Conservation (phyloP, 2,113 vertebrate species). For the Pycnonotus jocosus region DNA sequence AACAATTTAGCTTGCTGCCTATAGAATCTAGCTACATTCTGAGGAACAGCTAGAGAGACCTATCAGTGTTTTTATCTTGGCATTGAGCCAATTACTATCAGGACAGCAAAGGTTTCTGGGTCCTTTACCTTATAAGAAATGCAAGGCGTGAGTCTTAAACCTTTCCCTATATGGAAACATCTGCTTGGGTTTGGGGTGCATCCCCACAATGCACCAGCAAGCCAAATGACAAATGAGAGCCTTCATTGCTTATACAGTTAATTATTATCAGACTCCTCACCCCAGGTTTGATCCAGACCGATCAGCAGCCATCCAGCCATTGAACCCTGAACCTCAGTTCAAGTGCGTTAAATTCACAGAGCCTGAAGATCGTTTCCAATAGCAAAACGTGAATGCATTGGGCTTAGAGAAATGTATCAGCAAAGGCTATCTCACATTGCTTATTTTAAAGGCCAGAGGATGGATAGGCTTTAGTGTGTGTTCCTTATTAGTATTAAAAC, state of each 20-base stretch:
- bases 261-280: not conserved
- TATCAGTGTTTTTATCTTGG: too few relatives aligned
- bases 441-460: not conserved
- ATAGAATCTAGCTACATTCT: too few relatives aligned
- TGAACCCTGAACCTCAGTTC: not conserved
- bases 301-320: not conserved
- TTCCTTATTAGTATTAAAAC: not conserved
- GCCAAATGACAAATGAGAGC: not conserved
- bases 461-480: not conserved
- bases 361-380: not conserved
- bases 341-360: not conserved
- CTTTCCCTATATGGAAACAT: too few relatives aligned
- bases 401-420: not conserved
- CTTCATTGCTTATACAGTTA: rapidly evolving
- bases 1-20: too few relatives aligned
- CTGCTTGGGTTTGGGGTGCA: too few relatives aligned
- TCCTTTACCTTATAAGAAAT: too few relatives aligned
- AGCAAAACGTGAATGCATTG: not conserved
- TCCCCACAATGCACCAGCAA: not conserved
- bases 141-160: too few relatives aligned
- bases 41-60: too few relatives aligned
- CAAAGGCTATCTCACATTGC: not conserved
- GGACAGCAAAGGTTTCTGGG: too few relatives aligned
- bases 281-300: not conserved
- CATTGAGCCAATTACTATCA: too few relatives aligned